Percentiles rank a stretch among this genome's conserved stretches.
Conservation (phyloP, 1,140 invertebrate species). For the Tetranychus urticae region DNA sequence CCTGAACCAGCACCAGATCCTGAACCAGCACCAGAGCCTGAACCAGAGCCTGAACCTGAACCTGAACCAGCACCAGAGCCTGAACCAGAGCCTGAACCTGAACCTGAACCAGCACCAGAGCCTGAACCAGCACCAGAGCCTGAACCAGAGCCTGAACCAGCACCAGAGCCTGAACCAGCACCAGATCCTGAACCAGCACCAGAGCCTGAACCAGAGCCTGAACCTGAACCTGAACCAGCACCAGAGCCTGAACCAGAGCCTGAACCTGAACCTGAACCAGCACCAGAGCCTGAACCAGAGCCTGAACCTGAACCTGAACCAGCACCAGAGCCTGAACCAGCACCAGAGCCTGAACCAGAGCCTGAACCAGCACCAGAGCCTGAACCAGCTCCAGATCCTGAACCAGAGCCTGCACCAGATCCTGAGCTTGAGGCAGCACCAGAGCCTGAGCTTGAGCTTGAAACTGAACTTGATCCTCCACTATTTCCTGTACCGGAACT, state of each 20-base stretch:
- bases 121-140: no score
- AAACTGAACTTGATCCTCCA: conserved; percentile 5
- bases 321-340: conserved; percentile 10
- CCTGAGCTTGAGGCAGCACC: no score
- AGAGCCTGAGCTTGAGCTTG: neutral
- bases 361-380: no score
- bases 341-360: conserved; percentile 7
- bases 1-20: conserved; percentile 1
- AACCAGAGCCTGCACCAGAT: neutral
- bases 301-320: no score
- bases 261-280: neutral
- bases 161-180: no score
- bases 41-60: conserved; percentile 1
- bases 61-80: no score
- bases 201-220: no score
- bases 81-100: no score
- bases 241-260: neutral
- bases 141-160: no score
- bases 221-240: neutral
- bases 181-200: no score
- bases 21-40: neutral
- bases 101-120: no score
- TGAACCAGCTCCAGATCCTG: conserved; percentile 10
- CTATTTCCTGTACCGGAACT: conserved; percentile 3
- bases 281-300: conserved; percentile 6